Base-by-base conservation (phyloP, 2,888 invertebrate species). In the Desoria tigrina region DNA sequence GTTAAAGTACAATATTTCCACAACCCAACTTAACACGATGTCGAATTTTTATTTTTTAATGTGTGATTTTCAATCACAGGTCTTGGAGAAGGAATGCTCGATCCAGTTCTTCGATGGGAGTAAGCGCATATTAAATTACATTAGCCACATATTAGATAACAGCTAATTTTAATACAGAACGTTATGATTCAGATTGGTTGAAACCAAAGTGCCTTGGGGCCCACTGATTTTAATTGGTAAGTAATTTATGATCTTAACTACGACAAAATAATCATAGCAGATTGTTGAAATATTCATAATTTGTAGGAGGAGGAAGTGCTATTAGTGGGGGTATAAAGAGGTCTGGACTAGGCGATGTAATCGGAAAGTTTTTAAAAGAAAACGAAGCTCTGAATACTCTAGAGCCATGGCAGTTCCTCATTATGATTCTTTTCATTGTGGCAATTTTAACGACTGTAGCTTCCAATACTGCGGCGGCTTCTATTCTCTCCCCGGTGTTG, bases 361-460 rank as follows among this genome's bases (percentile, higher is more conserved):
- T 94, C 68, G 92, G 92, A 0, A 80, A 84, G 0, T 85, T 88
- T 2, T 82, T 94, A 42, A 82, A 83, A 45, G 86, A 86, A 0
- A 82, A 94, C 2, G 81, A 85, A 7, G 84, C 83, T 0, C 82
- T 90, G 69, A 85, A 86, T 28, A n/a, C 32, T 0, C 45, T 69
- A 16, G 21, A 59, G 28, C 56, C 63, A 1, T 23, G 51, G 16
- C 24, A 18, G 3, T 50, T 66, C 9, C 37, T 66, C 4, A 80
- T 85, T 49, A 86, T 92, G 3, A 87, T 93, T 14, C 88, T 90
- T 67, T 75, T 89, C 2, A 86, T 92, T 49, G 89, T 92, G 0
- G 89, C 92, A 74, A 84, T 88, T 73, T 83, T 92, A 64, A 96
- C 95, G 0, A 93, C 94, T 80, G 87, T 95, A 77, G 91, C 93